A percentile compares a stretch with the other conserved stretches of the same genome.
These are phyloP conservation scores for Hartigia nigra DNA, from an alignment of 2,888 invertebrate genomes.

Conservation along the genomic window DNA sequence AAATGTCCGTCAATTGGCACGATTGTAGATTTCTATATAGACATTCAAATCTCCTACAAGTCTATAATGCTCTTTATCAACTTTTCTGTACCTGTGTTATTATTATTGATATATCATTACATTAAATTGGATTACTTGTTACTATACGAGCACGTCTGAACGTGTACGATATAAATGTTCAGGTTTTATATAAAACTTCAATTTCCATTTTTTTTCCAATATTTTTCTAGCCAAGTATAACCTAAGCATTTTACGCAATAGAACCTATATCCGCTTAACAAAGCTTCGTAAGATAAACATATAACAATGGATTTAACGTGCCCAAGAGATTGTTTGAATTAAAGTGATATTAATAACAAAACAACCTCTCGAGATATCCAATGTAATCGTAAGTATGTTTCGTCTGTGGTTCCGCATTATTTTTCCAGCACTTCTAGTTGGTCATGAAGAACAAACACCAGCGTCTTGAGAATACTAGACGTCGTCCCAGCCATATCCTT, in stretches of 20 bases:
- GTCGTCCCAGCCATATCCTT: constrained; percentile 22
- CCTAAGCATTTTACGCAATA: not conserved
- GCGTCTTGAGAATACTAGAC: constrained; percentile 29
- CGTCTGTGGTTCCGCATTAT: constrained; percentile 32
- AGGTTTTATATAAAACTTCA: not conserved
- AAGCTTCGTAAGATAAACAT: not conserved
- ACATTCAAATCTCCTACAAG: too few species aligned
- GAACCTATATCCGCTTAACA: not conserved
- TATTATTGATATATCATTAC: too few species aligned
- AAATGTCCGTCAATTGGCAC: too few species aligned
- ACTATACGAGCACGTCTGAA: not conserved
- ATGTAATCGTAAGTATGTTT: constrained; percentile 23
- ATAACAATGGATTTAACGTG: not conserved
- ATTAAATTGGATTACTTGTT: not conserved
- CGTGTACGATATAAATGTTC: not conserved
- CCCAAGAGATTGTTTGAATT: not conserved
- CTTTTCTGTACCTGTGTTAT: too few species aligned
- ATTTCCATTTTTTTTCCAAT: not conserved
- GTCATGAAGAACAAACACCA: constrained; percentile 31
- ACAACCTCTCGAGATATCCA: constrained; percentile 13
- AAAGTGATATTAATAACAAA: not conserved
- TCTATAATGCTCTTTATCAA: too few species aligned
- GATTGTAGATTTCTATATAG: too few species aligned
- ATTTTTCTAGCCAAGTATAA: not conserved
- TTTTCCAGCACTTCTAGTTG: constrained; percentile 37